Percentiles rank a stretch among this genome's conserved stretches.
Evolutionary conservation across 2,888 invertebrate genomes (phyloP).

Genomic region (Netelia virgata): DNA sequence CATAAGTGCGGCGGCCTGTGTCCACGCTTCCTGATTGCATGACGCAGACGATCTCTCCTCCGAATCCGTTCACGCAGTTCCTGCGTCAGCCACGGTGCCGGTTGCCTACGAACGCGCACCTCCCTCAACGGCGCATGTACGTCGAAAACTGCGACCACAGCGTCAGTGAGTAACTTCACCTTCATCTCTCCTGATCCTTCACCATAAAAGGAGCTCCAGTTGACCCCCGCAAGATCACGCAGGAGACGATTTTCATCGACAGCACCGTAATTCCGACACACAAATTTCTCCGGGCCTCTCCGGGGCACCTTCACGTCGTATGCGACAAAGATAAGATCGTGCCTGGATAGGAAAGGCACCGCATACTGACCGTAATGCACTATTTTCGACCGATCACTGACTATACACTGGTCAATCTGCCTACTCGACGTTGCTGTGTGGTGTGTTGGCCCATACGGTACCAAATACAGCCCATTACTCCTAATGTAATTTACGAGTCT

Average conservation of each 20-base stretch:
- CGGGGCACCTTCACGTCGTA: background rate
- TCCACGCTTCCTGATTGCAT: too few relatives aligned
- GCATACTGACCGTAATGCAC: background rate
- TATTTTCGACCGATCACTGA: background rate
- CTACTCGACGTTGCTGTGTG: background rate
- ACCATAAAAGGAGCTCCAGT: background rate
- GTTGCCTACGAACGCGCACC: background rate
- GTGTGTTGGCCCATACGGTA: background rate
- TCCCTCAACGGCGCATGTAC: background rate
- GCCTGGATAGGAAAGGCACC: background rate
- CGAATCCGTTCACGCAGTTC: background rate
- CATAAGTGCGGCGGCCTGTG: too few relatives aligned
- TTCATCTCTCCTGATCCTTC: too few relatives aligned
- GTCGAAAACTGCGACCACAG: background rate
- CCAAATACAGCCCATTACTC: background rate
- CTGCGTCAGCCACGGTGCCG: background rate
- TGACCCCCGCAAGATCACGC: background rate
- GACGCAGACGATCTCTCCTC: background rate
- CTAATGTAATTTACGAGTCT: too few relatives aligned
- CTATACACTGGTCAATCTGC: background rate
- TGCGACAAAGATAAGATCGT: background rate
- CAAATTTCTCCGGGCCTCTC: background rate
- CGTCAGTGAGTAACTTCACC: background rate
- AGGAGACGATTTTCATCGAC: background rate
- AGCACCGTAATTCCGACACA: background rate